Base-by-base conservation (phyloP, 2,888 invertebrate species). In the Keiferia lycopersicella region DNA sequence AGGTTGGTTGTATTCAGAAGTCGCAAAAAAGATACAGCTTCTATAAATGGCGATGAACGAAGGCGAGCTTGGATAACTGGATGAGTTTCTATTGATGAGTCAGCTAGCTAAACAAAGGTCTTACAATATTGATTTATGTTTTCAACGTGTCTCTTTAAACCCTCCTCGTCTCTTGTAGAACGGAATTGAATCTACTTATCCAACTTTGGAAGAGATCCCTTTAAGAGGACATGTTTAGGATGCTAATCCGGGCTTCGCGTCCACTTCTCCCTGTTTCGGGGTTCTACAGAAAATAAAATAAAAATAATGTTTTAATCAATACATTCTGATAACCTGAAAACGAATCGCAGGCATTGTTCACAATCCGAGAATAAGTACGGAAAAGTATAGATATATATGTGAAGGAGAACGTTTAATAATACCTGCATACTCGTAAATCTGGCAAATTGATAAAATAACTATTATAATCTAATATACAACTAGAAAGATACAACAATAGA, bases 201-300 rank as follows among this genome's bases (percentile, higher is more conserved):
- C 56, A 64, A 63, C 57, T 63, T 60, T 53, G 50, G 57, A 50
- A 56, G 39, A 38, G 30, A 65, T 64, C 66, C 64, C 65, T 60
- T 38, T 65, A 66, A 67, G 65, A 66, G 59, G 66, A 68, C 70
- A 68, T 67, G 68, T 67, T 71, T 59, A 65, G 67, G 67, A 64
- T 65, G 68, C 69, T 74, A 72, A 75, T 74, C 72, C 69, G 57
- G 65, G 69, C 64, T 71, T 73, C 70, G 69, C 69, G 68, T 70
- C 65, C 67, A 70, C 63, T 68, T 67, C 64, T 63, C 57, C 53
- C 39, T 57, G 18, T 59, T 41, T 38, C 53, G 51, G 63, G 64
- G 66, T 18, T 61, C 66, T 16, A 62, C 56, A 59, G 65, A 67
- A 67, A 66, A 66, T 61, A 66, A 67, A 68, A 65, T 65, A 65